A percentile compares a stretch with the other conserved stretches of the same genome.
These are phyloP conservation scores for Listronotus bonariensis DNA, from an alignment of 1,140 invertebrate species.

Conservation along the genomic window DNA sequence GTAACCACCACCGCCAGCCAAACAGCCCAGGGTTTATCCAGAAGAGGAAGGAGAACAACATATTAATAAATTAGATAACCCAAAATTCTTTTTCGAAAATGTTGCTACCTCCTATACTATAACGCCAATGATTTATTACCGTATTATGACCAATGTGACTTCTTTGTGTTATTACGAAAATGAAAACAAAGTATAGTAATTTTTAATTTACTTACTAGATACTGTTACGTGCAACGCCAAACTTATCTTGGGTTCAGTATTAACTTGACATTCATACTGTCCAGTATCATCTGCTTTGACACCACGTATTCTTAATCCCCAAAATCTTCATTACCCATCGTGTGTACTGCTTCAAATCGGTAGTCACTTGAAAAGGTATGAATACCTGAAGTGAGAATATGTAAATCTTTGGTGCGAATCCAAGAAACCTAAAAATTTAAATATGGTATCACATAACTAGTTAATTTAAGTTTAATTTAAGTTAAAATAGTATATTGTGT, in stretches of 20 bases:
- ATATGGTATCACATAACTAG: too few relatives aligned
- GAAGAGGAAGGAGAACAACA: too few relatives aligned
- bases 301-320: conserved; percentile 87
- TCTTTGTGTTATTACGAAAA: background rate
- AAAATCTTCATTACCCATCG: conserved; percentile 62
- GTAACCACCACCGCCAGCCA: too few relatives aligned
- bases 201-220: conserved; percentile 19
- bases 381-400: conserved; percentile 73
- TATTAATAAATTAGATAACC: too few relatives aligned
- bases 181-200: background rate
- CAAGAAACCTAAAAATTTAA: conserved; percentile 71
- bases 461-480: too few relatives aligned
- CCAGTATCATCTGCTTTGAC: conserved; percentile 84
- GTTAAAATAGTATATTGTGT: too few relatives aligned
- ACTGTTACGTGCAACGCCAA: conserved; percentile 69
- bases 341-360: conserved; percentile 66
- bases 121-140: too few relatives aligned
- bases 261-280: conserved; percentile 85
- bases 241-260: conserved; percentile 85
- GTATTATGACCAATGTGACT: too few relatives aligned
- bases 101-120: too few relatives aligned
- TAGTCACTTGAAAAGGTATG: conserved; percentile 73
- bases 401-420: conserved; percentile 73
- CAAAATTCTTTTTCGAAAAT: too few relatives aligned
- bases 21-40: too few relatives aligned